These are phyloP conservation scores for Icerya purchasi DNA, from an alignment of 2,888 invertebrate genomes.

Conservation along the genomic window DNA sequence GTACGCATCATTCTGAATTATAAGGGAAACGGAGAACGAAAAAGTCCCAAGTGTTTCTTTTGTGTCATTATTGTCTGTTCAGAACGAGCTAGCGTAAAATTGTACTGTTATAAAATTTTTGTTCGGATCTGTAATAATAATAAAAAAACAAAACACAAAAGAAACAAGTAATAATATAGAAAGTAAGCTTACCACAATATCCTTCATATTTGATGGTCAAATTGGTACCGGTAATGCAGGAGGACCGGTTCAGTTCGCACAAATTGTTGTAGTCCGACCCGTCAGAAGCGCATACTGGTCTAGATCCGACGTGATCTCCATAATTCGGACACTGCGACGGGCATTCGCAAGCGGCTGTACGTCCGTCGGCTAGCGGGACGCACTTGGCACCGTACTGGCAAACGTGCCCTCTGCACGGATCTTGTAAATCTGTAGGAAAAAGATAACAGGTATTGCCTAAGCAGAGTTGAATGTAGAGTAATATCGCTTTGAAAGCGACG, in stretches of 20 bases:
- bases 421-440: slow-evolving; percentile 33
- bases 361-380: slow-evolving; percentile 39
- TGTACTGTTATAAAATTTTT: too few species aligned
- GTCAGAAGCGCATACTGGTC: slow-evolving; percentile 60
- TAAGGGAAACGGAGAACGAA: too few species aligned
- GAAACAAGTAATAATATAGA: too few species aligned
- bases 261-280: slow-evolving; percentile 64
- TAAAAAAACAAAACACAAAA: too few species aligned
- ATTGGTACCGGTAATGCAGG: slow-evolving; percentile 50
- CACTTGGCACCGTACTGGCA: slow-evolving; percentile 52
- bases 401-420: slow-evolving; percentile 44
- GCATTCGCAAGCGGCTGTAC: slow-evolving; percentile 52
- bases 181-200: slow-evolving; percentile 77
- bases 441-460: slow-evolving; percentile 27
- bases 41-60: too few species aligned
- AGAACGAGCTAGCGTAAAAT: too few species aligned
- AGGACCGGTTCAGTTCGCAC: slow-evolving; percentile 59
- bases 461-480: slow-evolving; percentile 13
- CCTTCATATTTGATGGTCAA: slow-evolving; percentile 64
- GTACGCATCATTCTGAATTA: too few species aligned
- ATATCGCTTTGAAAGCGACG: slow-evolving; percentile 11
- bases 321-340: slow-evolving; percentile 55
- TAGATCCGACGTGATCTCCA: slow-evolving; percentile 57
- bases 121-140: too few species aligned
- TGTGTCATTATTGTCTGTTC: too few species aligned